Evolutionary conservation across 53 echinoderm and acorn worm genomes (phyloP).

Genomic region (Echinarachnius parma): DNA sequence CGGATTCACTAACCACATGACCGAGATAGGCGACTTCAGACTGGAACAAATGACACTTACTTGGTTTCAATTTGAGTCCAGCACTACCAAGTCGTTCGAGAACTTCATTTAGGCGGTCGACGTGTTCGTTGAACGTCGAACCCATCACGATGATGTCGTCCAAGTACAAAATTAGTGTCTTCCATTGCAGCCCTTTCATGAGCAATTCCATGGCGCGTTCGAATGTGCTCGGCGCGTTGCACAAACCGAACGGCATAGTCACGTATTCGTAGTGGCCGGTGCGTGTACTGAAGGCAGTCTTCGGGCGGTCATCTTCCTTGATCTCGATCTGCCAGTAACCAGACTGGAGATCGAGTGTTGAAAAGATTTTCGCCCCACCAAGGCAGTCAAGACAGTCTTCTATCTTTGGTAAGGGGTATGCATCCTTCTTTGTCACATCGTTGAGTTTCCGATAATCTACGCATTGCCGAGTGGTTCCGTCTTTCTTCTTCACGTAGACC

Average conservation of each 20-base stretch:
- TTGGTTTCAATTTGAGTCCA: slow-evolving; percentile 58
- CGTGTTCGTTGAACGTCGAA: slow-evolving; percentile 41
- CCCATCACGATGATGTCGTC: slow-evolving; percentile 60
- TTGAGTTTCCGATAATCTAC: slow-evolving; percentile 66
- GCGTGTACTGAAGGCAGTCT: slow-evolving; percentile 62
- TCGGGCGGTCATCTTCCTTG: slow-evolving; percentile 47
- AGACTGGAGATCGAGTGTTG: slow-evolving; percentile 58
- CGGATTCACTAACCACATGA: too few species aligned
- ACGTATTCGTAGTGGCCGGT: slow-evolving; percentile 60
- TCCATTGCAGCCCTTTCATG: slow-evolving; percentile 61
- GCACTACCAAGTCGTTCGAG: slow-evolving; percentile 3
- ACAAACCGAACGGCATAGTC: slow-evolving; percentile 55
- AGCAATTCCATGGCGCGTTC: slow-evolving; percentile 56
- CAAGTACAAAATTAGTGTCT: slow-evolving; percentile 52
- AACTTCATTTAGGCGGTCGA: slow-evolving; percentile 38
- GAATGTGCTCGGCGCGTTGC: slow-evolving; percentile 49
- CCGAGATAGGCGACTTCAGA: slow-evolving; percentile 45
- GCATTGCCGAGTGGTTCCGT: slow-evolving; percentile 45
- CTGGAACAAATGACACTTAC: slow-evolving; percentile 57
- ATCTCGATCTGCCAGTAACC: slow-evolving; percentile 72
- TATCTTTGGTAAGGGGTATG: slow-evolving; percentile 52
- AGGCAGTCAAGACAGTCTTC: slow-evolving; percentile 57
- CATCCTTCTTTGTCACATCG: slow-evolving; percentile 48
- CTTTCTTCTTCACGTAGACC: slow-evolving; percentile 53
- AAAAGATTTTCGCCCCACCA: slow-evolving; percentile 55